Evolutionary conservation across 92 coral and sea anemone genomes (phyloP).

Genomic region (Porites cylindrica): DNA sequence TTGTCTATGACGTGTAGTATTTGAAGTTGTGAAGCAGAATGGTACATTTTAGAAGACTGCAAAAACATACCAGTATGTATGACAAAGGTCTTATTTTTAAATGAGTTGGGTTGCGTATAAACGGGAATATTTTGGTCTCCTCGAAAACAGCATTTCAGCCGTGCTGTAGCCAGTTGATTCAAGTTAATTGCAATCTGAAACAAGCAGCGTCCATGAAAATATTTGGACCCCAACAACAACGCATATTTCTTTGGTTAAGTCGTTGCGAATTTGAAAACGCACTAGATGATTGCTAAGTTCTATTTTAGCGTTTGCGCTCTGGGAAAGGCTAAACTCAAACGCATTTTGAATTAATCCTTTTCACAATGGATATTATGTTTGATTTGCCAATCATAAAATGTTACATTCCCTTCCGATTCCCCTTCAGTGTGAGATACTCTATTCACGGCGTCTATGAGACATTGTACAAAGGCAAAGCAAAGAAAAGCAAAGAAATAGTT

Average conservation of each 20-base stretch:
- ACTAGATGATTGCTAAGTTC: not conserved
- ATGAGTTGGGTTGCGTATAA: not conserved
- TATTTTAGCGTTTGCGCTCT: not conserved
- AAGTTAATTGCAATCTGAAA: not conserved
- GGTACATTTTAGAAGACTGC: not conserved
- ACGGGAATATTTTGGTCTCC: not conserved
- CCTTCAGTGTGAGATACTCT: not conserved
- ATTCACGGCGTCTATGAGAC: constrained; percentile 30
- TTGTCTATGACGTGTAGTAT: not conserved
- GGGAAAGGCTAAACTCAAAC: not conserved
- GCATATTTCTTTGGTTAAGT: not conserved
- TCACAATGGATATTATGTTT: constrained; percentile 2
- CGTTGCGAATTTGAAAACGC: not conserved
- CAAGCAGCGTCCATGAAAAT: not conserved
- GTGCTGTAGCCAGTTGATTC: not conserved
- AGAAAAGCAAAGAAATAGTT: not conserved
- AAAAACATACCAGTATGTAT: not conserved
- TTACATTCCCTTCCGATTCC: constrained; percentile 16
- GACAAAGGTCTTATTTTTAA: not conserved
- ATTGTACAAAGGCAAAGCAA: not conserved
- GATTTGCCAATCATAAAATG: not conserved
- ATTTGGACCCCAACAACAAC: not conserved
- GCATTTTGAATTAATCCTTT: not conserved
- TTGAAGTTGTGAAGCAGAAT: not conserved
- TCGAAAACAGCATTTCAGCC: not conserved